Evolutionary conservation across 1,140 invertebrate species (phyloP), one percentile per base, ranked within the genome.

Genomic region (Macrotrachela quadricornifera): DNA sequence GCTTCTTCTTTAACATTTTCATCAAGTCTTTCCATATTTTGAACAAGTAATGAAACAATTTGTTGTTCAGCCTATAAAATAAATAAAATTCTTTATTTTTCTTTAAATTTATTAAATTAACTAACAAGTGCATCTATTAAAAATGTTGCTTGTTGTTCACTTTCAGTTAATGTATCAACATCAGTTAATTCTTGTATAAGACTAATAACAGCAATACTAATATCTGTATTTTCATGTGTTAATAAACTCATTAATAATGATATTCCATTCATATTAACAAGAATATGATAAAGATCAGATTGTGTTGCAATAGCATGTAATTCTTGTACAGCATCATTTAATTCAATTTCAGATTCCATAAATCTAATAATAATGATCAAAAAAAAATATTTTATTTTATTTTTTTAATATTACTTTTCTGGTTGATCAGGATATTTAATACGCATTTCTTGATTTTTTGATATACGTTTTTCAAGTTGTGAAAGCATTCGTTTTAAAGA

Each of bases 381-480:
- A 3, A 6, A 47, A 46, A n/a, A 14, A 15, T 6, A 14, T 45
- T 39, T 45, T 36, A 11, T 11, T 15, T 15, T 40, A 21, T 16
- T 30, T 9, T 6, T 15, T 49, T 49, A 49, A 39, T 37, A 30
- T 65, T 70, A 80, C 78, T 91, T 92, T 65, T 94, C 85, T 42
- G 94, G 86, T 60, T 83, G 79, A 68, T 96, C 91, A 3, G 88
- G 83, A 72, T 88, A 96, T 70, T 99, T 99, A 0, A 97, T 94
- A 60, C 94, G 76, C 80, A 94, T 86, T 73, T 97, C 91, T 65
- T 92, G 82, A 68, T 99, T 99, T 68, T 81, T 87, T 0, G 91
- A 71, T 43, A 82, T 80, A 64, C 82, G 78, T 63, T 96, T 95
- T 64, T 97, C 92, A 74, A 97, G 91, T 59, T 72, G 66, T 14